Percentiles rank a stretch among this genome's conserved stretches.
Evolutionary conservation across 2,888 invertebrate species (phyloP).

Genomic region (Sinodicranocentrus sp.): DNA sequence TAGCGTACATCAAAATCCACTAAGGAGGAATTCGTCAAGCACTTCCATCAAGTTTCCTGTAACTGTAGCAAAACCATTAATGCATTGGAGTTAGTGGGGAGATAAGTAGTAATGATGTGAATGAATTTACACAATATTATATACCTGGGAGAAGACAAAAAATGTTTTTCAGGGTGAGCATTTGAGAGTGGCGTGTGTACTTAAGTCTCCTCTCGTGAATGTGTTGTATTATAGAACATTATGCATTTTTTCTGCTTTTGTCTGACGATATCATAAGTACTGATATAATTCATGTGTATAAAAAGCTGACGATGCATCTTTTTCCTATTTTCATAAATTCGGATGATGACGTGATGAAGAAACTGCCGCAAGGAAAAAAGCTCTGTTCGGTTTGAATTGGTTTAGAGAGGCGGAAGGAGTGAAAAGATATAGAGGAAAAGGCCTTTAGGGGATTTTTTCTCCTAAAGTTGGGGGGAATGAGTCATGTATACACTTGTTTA

Average conservation of each 20-base stretch:
- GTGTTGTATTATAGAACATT: neutral
- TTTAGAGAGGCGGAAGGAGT: neutral
- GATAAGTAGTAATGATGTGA: neutral
- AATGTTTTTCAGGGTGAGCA: too few species aligned
- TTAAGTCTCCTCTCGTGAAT: too few species aligned
- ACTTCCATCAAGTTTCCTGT: constrained; percentile 42
- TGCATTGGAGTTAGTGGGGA: constrained; percentile 21
- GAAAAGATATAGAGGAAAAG: neutral
- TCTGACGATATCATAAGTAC: neutral
- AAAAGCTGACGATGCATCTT: constrained; percentile 48
- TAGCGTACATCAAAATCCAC: constrained; percentile 55
- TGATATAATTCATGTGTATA: neutral
- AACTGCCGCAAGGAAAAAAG: constrained; percentile 52
- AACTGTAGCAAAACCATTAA: constrained; percentile 25
- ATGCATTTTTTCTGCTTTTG: neutral
- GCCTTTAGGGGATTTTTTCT: constrained; percentile 1
- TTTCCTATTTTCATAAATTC: constrained; percentile 48
- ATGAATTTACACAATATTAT: too few species aligned
- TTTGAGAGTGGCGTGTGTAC: too few species aligned
- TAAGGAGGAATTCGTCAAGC: constrained; percentile 49
- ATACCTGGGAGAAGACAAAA: neutral
- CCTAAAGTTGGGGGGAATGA: neutral
- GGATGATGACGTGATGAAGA: constrained; percentile 57
- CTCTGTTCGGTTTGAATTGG: constrained; percentile 14
- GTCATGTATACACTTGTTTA: constrained; percentile 9